Base-by-base conservation (phyloP, 2,113 vertebrate species). In the Pleuronectes platessa region DNA sequence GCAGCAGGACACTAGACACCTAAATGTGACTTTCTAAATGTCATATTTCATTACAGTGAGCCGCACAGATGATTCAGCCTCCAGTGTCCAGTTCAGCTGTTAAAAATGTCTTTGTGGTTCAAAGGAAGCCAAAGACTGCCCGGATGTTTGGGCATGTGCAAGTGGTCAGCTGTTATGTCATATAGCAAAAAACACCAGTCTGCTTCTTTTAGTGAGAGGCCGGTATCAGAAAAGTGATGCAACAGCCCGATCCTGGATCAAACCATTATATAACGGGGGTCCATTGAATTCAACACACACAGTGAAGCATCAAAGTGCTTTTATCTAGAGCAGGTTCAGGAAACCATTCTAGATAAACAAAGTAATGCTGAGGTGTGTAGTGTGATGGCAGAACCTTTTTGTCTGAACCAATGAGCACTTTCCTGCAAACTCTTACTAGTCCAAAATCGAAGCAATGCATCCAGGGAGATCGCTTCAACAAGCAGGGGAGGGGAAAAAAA, bases 391-490 rank as follows among this genome's bases (percentile, higher is more conserved):
- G 31, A 51, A 20, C 10, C 31, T 0, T 6, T 45, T 64, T 26
- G 80, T 76, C 76, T 84, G 87, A 92, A 92, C 75, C 92, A 90
- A 71, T 72, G 66, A 92, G 54, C 81, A 82, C 76, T 78, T 81
- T 84, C 79, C 90, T 86, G 87, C 84, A 62, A 87, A 91, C 88
- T 80, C 45, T 10, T 89, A 85, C 81, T 66, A 89, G 86, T 90
- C 89, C 76, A 90, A 92, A 86, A 90, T 87, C 81, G 71, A 83
- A 87, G 89, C 85, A 87, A 89, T 77, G 89, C 80, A 90, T 82
- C 69, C 81, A 81, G 79, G 84, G 70, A 86, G 79, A 82, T 68
- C 8, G 64, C 56, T 84, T 78, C 64, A 63, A 83, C 77, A 87
- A 90, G 86, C 81, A 70, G 88, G 81, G 74, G 63, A 66, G 23